Conservation (phyloP, 2,113 vertebrate genomes). For the Macrotis lagotis region DNA sequence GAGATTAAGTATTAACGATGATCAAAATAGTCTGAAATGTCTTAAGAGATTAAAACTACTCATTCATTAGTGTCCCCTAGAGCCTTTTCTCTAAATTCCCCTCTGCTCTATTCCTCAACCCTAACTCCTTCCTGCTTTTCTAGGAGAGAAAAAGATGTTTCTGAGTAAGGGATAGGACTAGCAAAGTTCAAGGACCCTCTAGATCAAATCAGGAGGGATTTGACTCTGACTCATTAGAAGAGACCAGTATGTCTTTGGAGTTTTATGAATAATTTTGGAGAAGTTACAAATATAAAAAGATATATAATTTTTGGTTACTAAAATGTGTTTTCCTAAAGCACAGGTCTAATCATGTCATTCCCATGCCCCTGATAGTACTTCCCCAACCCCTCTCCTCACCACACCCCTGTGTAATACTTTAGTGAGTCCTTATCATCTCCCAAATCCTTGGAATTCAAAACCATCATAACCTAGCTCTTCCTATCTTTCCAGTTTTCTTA, state of each 20-base stretch:
- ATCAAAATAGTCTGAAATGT: no score
- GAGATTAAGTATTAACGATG: no score
- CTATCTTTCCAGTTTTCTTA: not conserved
- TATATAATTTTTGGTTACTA: not conserved
- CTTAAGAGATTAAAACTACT: no score
- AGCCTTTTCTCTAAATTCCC: not conserved
- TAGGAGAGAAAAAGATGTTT: not conserved
- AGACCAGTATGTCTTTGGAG: no score
- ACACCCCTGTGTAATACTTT: not conserved
- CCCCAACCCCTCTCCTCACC: not conserved
- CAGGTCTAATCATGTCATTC: not conserved
- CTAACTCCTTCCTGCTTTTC: accelerated
- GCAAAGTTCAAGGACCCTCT: not conserved
- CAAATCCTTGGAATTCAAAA: not conserved
- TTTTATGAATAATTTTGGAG: no score
- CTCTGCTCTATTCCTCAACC: not conserved
- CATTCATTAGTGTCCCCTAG: no score
- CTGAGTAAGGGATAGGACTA: not conserved
- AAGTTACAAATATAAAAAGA: not conserved
- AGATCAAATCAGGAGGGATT: not conserved
- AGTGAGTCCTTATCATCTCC: not conserved
- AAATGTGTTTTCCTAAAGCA: not conserved
- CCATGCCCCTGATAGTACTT: accelerated
- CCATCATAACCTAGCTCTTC: not conserved
- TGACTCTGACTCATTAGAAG: not conserved